Conservation (phyloP, 2,797 vertebrate genomes). For the Yasuhikotakia modesta region DNA sequence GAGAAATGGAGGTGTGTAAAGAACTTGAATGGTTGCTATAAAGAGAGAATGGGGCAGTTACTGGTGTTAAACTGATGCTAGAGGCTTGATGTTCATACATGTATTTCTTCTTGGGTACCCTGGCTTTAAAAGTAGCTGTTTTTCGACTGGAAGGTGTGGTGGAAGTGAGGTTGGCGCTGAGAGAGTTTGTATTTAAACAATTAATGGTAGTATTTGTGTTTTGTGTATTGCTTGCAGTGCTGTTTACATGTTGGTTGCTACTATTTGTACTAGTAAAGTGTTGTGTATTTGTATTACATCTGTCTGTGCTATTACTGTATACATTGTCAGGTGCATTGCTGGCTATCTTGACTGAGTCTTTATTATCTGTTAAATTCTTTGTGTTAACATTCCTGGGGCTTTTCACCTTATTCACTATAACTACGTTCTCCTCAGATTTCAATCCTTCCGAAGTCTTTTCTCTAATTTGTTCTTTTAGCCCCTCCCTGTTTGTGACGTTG, state of each 20-base stretch:
- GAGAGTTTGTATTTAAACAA: slow-evolving; percentile 55
- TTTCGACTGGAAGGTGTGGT: slow-evolving; percentile 83
- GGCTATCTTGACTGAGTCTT: slow-evolving; percentile 29
- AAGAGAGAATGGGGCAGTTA: slow-evolving; percentile 27
- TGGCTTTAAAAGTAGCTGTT: slow-evolving; percentile 90
- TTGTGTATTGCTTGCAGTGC: slow-evolving; percentile 56
- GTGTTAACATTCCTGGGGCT: slow-evolving; percentile 39
- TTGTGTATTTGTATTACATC: slow-evolving; percentile 39
- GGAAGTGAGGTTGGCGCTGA: slow-evolving; percentile 67
- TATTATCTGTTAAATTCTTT: slow-evolving; percentile 40
- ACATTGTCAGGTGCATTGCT: slow-evolving; percentile 32
- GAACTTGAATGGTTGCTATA: slow-evolving; percentile 52
- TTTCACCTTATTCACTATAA: slow-evolving; percentile 45
- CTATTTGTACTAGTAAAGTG: slow-evolving; percentile 41
- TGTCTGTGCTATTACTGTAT: slow-evolving; percentile 46
- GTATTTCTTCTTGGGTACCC: slow-evolving; percentile 85
- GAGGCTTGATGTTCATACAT: slow-evolving; percentile 79
- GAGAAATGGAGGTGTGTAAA: slow-evolving; percentile 20
- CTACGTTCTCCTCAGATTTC: slow-evolving; percentile 61
- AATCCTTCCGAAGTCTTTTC: slow-evolving; percentile 68
- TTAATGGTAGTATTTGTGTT: slow-evolving; percentile 61
- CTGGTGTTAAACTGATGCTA: slow-evolving; percentile 64
- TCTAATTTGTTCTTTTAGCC: slow-evolving; percentile 62
- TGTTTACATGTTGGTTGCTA: slow-evolving; percentile 42
- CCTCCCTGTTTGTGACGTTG: slow-evolving; percentile 62